phyloP scores from a whole-genome alignment of 2,888 invertebrate species.

The Drosophila subsilvestris region DNA sequence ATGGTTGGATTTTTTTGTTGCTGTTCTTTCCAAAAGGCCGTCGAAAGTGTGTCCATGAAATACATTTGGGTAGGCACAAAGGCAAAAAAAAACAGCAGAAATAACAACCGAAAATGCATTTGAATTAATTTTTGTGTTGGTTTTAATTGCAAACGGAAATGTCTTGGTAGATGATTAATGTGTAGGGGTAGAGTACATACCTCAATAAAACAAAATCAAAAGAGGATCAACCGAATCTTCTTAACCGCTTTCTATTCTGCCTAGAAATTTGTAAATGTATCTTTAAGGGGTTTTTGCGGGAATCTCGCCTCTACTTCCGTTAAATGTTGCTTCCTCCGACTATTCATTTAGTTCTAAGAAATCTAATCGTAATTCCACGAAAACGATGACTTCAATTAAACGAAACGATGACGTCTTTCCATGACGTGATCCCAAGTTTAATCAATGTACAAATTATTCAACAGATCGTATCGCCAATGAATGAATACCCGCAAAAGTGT shows the following conservation, averaged over 20 bases:
- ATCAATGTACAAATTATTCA: slow-evolving; percentile 38
- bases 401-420: slow-evolving; percentile 39
- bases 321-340: slow-evolving; percentile 1
- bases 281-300: neutral
- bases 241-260: too few species aligned
- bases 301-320: slow-evolving; percentile 5
- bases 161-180: slow-evolving; percentile 41
- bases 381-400: slow-evolving; percentile 24
- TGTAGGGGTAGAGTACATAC: neutral
- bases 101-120: slow-evolving; percentile 8
- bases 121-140: neutral
- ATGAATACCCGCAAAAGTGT: slow-evolving; percentile 26
- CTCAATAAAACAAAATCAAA: neutral
- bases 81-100: slow-evolving; percentile 2
- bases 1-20: slow-evolving; percentile 50
- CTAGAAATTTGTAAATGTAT: too few species aligned
- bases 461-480: slow-evolving; percentile 50
- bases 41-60: slow-evolving; percentile 68
- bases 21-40: slow-evolving; percentile 33
- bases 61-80: slow-evolving; percentile 38
- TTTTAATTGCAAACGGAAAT: slow-evolving; percentile 53
- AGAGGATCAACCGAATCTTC: neutral
- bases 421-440: slow-evolving; percentile 46
- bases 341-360: slow-evolving; percentile 53
- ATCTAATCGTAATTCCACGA: slow-evolving; percentile 51